Conservation (phyloP, 1,140 invertebrate species). For the Drosophila nasuta region DNA sequence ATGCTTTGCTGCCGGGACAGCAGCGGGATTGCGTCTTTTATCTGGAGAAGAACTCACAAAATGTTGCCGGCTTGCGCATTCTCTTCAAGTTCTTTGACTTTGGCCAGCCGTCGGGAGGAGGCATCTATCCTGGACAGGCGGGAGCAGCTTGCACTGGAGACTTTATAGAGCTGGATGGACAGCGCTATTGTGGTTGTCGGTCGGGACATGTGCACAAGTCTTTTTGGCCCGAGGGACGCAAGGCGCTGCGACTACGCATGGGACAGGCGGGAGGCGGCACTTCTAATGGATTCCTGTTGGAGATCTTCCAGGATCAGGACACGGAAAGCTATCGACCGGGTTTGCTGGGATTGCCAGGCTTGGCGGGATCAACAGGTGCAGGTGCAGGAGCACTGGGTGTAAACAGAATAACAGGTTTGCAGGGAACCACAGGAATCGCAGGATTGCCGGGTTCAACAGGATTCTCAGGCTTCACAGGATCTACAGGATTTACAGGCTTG, state of each 20-base stretch:
- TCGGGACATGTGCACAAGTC: constrained; percentile 85
- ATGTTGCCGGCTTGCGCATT: constrained; percentile 86
- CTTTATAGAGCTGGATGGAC: constrained; percentile 86
- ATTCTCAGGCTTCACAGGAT: background rate
- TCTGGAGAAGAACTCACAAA: constrained; percentile 85
- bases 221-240: constrained; percentile 69
- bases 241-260: constrained; percentile 82
- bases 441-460: background rate
- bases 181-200: constrained; percentile 86
- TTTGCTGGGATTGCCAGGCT: background rate
- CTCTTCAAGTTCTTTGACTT: constrained; percentile 87
- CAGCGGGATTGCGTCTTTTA: constrained; percentile 85
- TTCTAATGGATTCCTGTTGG: constrained; percentile 86
- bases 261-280: constrained; percentile 53
- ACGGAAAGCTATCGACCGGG: constrained; percentile 61
- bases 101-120: constrained; percentile 64
- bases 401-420: background rate
- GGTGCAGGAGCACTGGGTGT: background rate
- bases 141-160: constrained; percentile 85
- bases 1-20: constrained; percentile 63
- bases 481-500: background rate
- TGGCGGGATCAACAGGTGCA: background rate
- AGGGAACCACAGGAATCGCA: background rate
- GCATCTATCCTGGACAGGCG: constrained; percentile 32
- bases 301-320: constrained; percentile 86